Conservation (phyloP, 2,888 invertebrate species). For the Smittia aterrima region DNA sequence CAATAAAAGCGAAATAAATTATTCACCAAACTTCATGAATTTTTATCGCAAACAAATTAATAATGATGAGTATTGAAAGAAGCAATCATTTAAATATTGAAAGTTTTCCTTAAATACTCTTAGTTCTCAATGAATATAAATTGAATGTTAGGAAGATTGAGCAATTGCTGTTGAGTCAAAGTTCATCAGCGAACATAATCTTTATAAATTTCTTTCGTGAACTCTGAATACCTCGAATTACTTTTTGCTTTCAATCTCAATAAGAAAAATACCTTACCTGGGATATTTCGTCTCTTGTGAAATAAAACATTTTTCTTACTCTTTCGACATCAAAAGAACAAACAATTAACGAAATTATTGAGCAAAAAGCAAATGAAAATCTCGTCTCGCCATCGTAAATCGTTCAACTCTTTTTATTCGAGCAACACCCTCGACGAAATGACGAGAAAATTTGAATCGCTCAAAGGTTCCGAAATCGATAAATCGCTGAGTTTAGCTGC, state of each 20-base stretch:
- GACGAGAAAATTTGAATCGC: not conserved
- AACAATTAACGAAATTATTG: slow-evolving; percentile 12
- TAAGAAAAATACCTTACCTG: too few relatives aligned
- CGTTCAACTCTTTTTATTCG: not conserved
- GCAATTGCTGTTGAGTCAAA: too few relatives aligned
- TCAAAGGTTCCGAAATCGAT: not conserved
- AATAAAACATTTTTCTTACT: too few relatives aligned
- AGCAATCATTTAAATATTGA: not conserved
- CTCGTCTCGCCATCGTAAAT: slow-evolving; percentile 29
- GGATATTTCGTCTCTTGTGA: too few relatives aligned
- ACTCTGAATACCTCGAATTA: too few relatives aligned
- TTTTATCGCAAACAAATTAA: slow-evolving; percentile 36
- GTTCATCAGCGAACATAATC: too few relatives aligned
- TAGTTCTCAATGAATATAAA: too few relatives aligned
- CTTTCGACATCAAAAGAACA: not conserved
- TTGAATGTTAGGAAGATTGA: too few relatives aligned
- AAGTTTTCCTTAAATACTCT: slow-evolving; percentile 16
- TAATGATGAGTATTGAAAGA: slow-evolving; percentile 20
- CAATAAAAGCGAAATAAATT: slow-evolving; percentile 36
- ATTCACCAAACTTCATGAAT: slow-evolving; percentile 35
- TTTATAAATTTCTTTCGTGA: too few relatives aligned
- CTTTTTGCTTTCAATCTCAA: too few relatives aligned
- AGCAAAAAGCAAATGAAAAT: not conserved
- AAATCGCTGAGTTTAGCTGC: not conserved
- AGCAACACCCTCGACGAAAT: not conserved